These are phyloP conservation scores for Leptinotarsa undecemlineata DNA, from an alignment of 1,140 invertebrate genomes.

Conservation along the genomic window DNA sequence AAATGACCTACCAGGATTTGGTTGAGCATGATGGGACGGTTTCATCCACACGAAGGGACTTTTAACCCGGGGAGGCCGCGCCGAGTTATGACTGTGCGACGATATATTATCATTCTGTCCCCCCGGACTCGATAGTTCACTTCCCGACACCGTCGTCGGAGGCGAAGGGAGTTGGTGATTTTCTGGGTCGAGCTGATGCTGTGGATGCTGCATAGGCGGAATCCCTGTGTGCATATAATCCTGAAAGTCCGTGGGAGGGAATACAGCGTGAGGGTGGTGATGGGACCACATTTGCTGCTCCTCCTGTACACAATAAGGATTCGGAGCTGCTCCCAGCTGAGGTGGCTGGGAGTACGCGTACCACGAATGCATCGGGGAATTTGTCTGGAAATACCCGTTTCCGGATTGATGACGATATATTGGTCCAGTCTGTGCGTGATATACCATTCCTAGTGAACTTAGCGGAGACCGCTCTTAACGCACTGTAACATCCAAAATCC, in stretches of 20 bases:
- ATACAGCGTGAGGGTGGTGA: slow-evolving; percentile 42
- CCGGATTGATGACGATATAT: slow-evolving; percentile 62
- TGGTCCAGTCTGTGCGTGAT: not conserved
- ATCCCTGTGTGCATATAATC: slow-evolving; percentile 50
- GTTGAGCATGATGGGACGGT: slow-evolving; percentile 78
- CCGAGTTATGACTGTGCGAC: slow-evolving; percentile 47
- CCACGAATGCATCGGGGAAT: slow-evolving; percentile 46
- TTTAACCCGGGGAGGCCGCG: slow-evolving; percentile 67
- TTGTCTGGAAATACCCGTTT: slow-evolving; percentile 38
- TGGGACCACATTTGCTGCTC: slow-evolving; percentile 51
- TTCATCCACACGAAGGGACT: slow-evolving; percentile 91
- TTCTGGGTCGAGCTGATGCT: slow-evolving; percentile 37
- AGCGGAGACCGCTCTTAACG: not conserved
- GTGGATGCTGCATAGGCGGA: slow-evolving; percentile 20
- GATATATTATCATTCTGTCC: slow-evolving; percentile 58
- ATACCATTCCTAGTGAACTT: not conserved
- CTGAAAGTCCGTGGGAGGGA: slow-evolving; percentile 51
- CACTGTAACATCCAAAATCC: slow-evolving; percentile 21
- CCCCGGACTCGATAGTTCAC: slow-evolving; percentile 69
- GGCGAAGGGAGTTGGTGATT: slow-evolving; percentile 58
- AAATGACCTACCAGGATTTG: slow-evolving; percentile 73
- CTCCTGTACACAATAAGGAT: slow-evolving; percentile 44
- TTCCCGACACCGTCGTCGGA: slow-evolving; percentile 67
- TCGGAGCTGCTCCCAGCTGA: slow-evolving; percentile 32
- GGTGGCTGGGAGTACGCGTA: slow-evolving; percentile 46